Base-by-base conservation (phyloP, 2,113 vertebrate species). In the Rhombomys opimus region DNA sequence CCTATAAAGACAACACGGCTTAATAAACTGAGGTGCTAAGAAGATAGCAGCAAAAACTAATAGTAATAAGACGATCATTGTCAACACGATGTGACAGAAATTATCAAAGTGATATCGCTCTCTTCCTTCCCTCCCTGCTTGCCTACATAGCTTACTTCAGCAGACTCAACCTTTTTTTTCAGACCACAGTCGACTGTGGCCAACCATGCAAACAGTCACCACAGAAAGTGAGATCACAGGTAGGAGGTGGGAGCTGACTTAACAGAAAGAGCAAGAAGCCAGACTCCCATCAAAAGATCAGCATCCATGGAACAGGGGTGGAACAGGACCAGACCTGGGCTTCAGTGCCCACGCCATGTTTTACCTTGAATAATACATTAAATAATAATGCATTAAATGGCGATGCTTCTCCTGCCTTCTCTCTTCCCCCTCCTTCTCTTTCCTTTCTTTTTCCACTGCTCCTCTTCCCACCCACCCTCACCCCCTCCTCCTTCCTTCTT, bases 231-330 rank as follows among this genome's bases (percentile, higher is more conserved):
- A 84, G 50, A 32, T 27, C 35, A 30, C 38, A 75, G 57, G 25
- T 15, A 3, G 5, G 27, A 17, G 30, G 11, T 9, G 2, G 54
- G 41, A 1, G 35, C 32, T 23, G 23, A 15, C 9, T 22, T 7
- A 6, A 32, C 10, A 17, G 15, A 61, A 75, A 41, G 59, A 68
- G 3, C 4, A 32, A 13, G 38, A 50, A 17, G 0, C 1, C 15
- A 75, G 57, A 27, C 18, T 13, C 12, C 27, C 17, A 38, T 70
- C 11, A 41, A 50, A 23, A 70, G 11, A 22, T 27, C 13, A 6
- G 23, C 63, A 18, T 35, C 41, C 22, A 14, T 0, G 8, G 38
- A 73, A 25, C 67, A 23, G 1, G 30, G 72, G 13, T 35, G 17
- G 41, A 17, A 50, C 63, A 14, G 27, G 67, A 18, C 13, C 17